A percentile compares a stretch with the other conserved stretches of the same genome.
Evolutionary conservation across 92 coral and sea anemone species (phyloP).

Genomic region (Epizoanthus ramosus): DNA sequence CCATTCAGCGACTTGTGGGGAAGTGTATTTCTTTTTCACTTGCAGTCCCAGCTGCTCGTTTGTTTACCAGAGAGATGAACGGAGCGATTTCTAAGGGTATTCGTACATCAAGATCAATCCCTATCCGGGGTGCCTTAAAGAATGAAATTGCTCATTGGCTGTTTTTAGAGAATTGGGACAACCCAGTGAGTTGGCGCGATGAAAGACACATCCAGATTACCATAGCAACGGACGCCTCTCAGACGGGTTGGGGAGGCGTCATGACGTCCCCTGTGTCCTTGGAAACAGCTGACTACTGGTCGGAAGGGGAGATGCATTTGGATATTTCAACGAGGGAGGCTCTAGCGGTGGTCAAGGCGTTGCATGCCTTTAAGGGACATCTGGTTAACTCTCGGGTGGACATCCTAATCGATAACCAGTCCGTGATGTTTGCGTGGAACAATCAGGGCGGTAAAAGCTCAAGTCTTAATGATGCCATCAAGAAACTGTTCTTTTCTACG

Average conservation of each 20-base stretch:
- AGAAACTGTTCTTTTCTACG: too few relatives aligned
- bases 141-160: conserved; percentile 60
- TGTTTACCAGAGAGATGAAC: conserved; percentile 61
- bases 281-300: conserved; percentile 8
- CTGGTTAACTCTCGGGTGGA: too few relatives aligned
- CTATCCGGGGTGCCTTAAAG: conserved; percentile 15
- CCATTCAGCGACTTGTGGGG: conserved; percentile 45
- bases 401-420: conserved; percentile 33
- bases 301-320: neutral
- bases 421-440: conserved; percentile 22
- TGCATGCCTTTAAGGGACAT: too few relatives aligned
- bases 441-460: conserved; percentile 28
- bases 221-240: conserved; percentile 69
- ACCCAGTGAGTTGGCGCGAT: conserved; percentile 54
- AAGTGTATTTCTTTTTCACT: conserved; percentile 58
- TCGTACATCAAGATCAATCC: conserved; percentile 35
- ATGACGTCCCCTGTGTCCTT: neutral
- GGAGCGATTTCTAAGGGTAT: conserved; percentile 46
- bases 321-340: conserved; percentile 10
- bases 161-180: conserved; percentile 45
- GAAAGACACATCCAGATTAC: conserved; percentile 48
- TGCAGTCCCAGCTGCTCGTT: conserved; percentile 48
- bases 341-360: too few relatives aligned
- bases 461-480: neutral
- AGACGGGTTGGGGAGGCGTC: conserved; percentile 1